Evolutionary conservation across 2,797 vertebrate species (phyloP), one percentile per base, ranked within the genome.

Genomic region (Phoebastria nigripes): DNA sequence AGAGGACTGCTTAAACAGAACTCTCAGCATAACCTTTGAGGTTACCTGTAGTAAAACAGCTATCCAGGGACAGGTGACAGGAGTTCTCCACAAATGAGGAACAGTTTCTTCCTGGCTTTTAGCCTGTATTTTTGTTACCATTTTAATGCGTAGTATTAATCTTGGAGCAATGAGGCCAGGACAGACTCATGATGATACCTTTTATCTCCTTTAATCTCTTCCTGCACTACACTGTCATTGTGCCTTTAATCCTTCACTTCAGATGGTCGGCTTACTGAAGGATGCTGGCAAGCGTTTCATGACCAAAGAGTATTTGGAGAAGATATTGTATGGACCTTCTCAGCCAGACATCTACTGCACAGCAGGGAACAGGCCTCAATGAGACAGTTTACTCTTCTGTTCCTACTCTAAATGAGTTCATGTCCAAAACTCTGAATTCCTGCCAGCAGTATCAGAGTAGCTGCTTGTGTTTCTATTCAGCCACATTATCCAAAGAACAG

Each of bases 331-430:
- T 1, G 42, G 66, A 90, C 86, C 58, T 93, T 72, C 82, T 93
- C 77, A 85, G 74, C 58, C 94, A 92, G 82, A 67, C 42, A 89
- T 82, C 92, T 89, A 86, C 58, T 37, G 77, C 92, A 79, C 93
- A 93, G 94, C 95, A 92, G 94, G 94, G 88, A 93, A 76, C 51
- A 86, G 66, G n/a, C 73, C 83, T 74, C 80, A 82, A 77, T 70
- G 79, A 88, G 78, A 84, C 66, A 92, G 95, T 83, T 96, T 79
- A 82, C 73, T 95, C 93, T 93, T 94, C 87, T 87, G 80, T 89
- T 94, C 94, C 87, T 90, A 87, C 42, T 69, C 90, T 95, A 94
- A 96, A 90, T 86, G 90, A 94, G 94, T 95, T 96, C 88, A 72
- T 49, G 77, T 90, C 91, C 85, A 95, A 90, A 94, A 52, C 37